phyloP scores from a whole-genome alignment of 2,797 vertebrate genomes.

The Moxostoma hubbsi region DNA sequence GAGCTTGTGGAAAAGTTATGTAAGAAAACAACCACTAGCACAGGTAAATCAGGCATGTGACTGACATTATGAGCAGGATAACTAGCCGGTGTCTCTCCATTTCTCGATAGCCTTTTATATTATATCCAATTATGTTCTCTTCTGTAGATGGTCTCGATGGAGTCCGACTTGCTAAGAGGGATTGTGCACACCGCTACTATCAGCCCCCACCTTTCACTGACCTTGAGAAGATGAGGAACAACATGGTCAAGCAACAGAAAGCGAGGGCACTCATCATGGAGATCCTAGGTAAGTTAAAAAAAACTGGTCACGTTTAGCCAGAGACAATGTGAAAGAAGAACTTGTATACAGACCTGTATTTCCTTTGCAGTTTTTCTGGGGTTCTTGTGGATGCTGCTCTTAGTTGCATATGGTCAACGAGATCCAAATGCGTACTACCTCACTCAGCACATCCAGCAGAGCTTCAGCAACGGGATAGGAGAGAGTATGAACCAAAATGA shows the following conservation, averaged over 20 bases:
- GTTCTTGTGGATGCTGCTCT: conserved; percentile 93
- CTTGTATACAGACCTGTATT: conserved; percentile 29
- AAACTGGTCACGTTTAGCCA: neutral
- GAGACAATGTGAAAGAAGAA: neutral
- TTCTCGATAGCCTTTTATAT: neutral
- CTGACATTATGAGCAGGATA: neutral
- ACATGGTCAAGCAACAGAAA: conserved; percentile 87
- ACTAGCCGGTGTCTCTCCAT: neutral
- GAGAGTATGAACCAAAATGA: conserved; percentile 81
- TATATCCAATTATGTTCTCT: conserved; percentile 3
- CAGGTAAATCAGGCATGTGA: conserved; percentile 31
- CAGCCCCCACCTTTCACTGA: conserved; percentile 83
- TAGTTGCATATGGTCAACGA: conserved; percentile 92
- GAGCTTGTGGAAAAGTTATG: conserved; percentile 77
- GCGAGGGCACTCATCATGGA: conserved; percentile 87
- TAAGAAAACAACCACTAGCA: conserved; percentile 24
- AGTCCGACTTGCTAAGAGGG: conserved; percentile 76
- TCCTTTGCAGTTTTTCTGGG: conserved; percentile 84
- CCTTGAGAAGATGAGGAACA: conserved; percentile 85
- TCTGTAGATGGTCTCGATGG: conserved; percentile 75
- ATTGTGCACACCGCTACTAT: conserved; percentile 85
- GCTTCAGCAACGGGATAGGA: conserved; percentile 84
- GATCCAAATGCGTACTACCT: conserved; percentile 91
- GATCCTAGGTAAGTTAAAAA: conserved; percentile 81
- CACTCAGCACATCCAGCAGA: conserved; percentile 87